Evolutionary conservation across 2,113 vertebrate species (phyloP).

Genomic region (Forbesichthys papilliferus): DNA sequence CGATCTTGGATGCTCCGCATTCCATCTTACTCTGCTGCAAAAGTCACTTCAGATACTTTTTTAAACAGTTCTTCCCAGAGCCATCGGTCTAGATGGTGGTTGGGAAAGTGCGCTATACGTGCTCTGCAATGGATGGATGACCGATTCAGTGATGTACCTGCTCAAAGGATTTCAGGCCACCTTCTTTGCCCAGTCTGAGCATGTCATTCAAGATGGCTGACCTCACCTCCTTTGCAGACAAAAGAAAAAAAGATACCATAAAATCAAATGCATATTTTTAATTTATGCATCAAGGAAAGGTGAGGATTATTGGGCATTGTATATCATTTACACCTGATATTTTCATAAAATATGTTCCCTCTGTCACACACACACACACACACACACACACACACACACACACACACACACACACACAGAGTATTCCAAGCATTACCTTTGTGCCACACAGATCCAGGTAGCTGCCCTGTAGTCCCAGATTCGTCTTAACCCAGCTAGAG

Average conservation of each 20-base stretch:
- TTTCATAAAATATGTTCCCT: too few species aligned
- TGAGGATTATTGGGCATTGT: too few species aligned
- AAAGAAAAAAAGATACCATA: neutral
- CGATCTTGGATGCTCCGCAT: too few species aligned
- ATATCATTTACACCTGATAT: too few species aligned
- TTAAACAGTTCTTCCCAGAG: too few species aligned
- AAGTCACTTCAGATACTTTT: too few species aligned
- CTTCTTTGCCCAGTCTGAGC: conserved; percentile 83
- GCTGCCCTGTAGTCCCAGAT: conserved; percentile 46
- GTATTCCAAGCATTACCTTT: conserved; percentile 37
- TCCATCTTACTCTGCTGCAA: too few species aligned
- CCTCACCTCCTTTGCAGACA: conserved; percentile 80
- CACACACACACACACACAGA: neutral
- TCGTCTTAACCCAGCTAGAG: conserved; percentile 82
- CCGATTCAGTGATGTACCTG: conserved; percentile 77
- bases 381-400: neutral
- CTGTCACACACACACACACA: too few species aligned
- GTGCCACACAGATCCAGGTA: conserved; percentile 55
- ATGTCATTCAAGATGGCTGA: conserved; percentile 85
- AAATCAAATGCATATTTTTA: neutral
- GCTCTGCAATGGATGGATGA: neutral
- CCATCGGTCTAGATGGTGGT: too few species aligned
- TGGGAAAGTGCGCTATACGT: too few species aligned
- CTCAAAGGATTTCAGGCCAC: conserved; percentile 92
- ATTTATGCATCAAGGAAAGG: too few species aligned